phyloP scores from a whole-genome alignment of 2,113 vertebrate genomes.

The Petromus typicus region DNA sequence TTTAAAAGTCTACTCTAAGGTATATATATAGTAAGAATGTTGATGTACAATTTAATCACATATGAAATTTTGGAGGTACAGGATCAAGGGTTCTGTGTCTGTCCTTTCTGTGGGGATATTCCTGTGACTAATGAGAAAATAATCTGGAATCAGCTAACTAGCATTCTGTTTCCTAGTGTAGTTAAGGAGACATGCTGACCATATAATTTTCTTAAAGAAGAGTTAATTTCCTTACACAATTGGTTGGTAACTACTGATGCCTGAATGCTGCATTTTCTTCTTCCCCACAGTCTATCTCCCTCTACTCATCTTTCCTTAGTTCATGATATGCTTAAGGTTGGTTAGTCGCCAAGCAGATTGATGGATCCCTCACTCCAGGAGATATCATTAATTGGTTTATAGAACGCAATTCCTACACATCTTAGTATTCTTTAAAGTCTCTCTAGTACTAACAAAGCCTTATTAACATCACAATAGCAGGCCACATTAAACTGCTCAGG shows the following conservation, averaged over 20 bases:
- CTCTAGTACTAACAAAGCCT: slow-evolving; percentile 25
- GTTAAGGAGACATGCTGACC: not conserved
- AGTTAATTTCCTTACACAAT: slow-evolving; percentile 42
- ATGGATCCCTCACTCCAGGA: slow-evolving; percentile 63
- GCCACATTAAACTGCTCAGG: slow-evolving; percentile 21
- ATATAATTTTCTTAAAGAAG: slow-evolving; percentile 48
- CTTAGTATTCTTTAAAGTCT: slow-evolving; percentile 49
- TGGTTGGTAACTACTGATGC: slow-evolving; percentile 5
- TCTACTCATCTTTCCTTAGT: slow-evolving; percentile 47
- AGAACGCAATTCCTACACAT: slow-evolving; percentile 53
- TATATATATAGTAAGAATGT: slow-evolving; percentile 28
- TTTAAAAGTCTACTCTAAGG: not conserved
- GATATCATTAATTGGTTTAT: slow-evolving; percentile 77
- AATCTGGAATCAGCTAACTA: not conserved
- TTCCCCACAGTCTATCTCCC: not conserved
- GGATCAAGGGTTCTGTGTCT: not conserved
- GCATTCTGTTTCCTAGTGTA: not conserved
- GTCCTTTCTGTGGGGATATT: not conserved
- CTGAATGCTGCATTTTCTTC: not conserved
- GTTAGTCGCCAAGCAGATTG: slow-evolving; percentile 69
- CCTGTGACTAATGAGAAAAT: not conserved
- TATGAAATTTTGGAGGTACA: not conserved
- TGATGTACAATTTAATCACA: not conserved
- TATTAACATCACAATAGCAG: slow-evolving; percentile 67
- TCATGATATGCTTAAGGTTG: not conserved